phyloP scores from a whole-genome alignment of 2,113 vertebrate genomes.

The Brachyhypopomus gauderio region DNA sequence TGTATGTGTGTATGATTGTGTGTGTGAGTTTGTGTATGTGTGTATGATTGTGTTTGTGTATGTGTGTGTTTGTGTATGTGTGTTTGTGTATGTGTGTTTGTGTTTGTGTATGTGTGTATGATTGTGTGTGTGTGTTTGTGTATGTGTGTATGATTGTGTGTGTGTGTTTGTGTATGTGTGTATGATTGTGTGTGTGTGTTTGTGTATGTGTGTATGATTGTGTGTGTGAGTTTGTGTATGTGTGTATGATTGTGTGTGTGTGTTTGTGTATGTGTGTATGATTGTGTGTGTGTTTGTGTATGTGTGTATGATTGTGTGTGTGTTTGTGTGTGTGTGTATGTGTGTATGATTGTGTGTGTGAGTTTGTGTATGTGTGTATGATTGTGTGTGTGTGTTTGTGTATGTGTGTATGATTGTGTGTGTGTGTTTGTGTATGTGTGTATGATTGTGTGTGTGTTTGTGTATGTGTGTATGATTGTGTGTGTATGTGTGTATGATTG shows the following conservation, averaged over 20 bases:
- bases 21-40: not conserved
- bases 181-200: not conserved
- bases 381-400: constrained; percentile 8
- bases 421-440: not conserved
- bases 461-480: not conserved
- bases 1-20: not conserved
- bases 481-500: too few species aligned
- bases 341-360: too few species aligned
- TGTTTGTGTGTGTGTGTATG: not conserved
- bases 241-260: too few species aligned
- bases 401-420: not conserved
- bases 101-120: too few species aligned
- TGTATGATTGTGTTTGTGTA: too few species aligned
- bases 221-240: not conserved
- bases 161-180: too few species aligned
- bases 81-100: constrained; percentile 1
- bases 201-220: constrained; percentile 8
- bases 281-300: not conserved
- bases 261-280: too few species aligned
- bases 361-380: too few species aligned
- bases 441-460: too few species aligned
- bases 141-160: too few species aligned
- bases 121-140: not conserved
- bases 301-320: too few species aligned
- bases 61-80: too few species aligned